Percentiles rank a stretch among this genome's conserved stretches.
phyloP scores from a whole-genome alignment of 2,797 vertebrate genomes.

The Monodelphis domestica region DNA sequence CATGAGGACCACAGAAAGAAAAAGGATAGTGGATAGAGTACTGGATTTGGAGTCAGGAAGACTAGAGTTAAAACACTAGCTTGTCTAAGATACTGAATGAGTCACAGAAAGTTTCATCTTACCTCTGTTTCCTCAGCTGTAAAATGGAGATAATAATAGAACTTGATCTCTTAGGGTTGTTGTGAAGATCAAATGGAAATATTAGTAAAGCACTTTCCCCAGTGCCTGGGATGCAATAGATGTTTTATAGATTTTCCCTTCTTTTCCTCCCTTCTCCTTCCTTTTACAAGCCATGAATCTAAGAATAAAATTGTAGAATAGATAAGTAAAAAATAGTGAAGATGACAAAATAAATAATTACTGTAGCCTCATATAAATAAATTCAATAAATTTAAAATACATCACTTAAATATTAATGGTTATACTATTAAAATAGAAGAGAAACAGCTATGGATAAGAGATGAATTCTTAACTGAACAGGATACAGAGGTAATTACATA shows the following conservation, averaged over 20 bases:
- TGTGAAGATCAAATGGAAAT: neutral
- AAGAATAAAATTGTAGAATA: neutral
- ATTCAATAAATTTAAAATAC: neutral
- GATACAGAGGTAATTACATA: neutral
- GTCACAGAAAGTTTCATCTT: neutral
- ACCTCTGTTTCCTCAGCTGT: neutral
- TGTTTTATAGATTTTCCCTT: neutral
- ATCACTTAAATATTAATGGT: neutral
- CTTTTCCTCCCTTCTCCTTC: neutral
- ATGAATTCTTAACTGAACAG: neutral
- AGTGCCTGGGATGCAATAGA: neutral
- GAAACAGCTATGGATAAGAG: neutral
- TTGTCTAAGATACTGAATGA: neutral
- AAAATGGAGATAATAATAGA: neutral
- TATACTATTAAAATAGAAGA: neutral
- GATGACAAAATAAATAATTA: neutral
- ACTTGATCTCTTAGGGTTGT: neutral
- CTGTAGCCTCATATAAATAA: neutral
- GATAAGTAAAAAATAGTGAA: neutral
- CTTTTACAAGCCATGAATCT: neutral
- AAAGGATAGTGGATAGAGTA: neutral
- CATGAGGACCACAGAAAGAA: neutral
- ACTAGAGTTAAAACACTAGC: neutral
- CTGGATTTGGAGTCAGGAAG: neutral
- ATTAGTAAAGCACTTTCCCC: too few species aligned